Percentiles rank a stretch among this genome's conserved stretches.
phyloP scores from a whole-genome alignment of 1,140 invertebrate species.

The Neuroterus valhalla region DNA sequence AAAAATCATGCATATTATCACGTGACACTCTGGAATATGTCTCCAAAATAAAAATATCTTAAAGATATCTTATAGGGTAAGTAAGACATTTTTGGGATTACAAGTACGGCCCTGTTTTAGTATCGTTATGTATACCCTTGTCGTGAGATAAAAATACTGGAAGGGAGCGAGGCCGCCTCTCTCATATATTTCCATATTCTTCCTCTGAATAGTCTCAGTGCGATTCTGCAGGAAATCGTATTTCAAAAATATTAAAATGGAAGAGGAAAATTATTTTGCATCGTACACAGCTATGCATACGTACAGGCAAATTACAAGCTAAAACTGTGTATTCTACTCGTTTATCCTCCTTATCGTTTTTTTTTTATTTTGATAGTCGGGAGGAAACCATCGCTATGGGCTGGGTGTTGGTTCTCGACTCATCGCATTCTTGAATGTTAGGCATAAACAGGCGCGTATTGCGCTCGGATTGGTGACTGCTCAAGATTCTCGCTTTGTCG shows the following conservation, averaged over 20 bases:
- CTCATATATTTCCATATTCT: conserved; percentile 24
- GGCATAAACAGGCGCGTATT: no score
- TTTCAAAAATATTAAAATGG: conserved; percentile 22
- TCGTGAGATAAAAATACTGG: background rate
- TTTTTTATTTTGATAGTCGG: no score
- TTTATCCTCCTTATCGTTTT: conserved; percentile 7
- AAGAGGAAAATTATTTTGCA: conserved; percentile 27
- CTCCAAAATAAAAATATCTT: background rate
- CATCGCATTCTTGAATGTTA: no score
- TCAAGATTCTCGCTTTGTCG: no score
- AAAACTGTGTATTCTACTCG: background rate
- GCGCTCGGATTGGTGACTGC: no score
- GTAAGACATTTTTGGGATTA: background rate
- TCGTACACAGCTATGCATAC: background rate
- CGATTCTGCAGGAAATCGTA: conserved; percentile 21
- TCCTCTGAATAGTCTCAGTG: conserved; percentile 28
- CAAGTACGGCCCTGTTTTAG: background rate
- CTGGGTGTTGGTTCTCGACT: no score
- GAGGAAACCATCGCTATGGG: no score
- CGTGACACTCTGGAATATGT: no score
- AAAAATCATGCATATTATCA: no score
- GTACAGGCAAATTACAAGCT: background rate
- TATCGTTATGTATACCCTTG: background rate
- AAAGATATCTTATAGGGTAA: background rate
- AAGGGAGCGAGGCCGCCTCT: conserved; percentile 16